A percentile compares a stretch with the other conserved stretches of the same genome.
Evolutionary conservation across 2,888 invertebrate species (phyloP).

Genomic region (Mesorhabditis belari): DNA sequence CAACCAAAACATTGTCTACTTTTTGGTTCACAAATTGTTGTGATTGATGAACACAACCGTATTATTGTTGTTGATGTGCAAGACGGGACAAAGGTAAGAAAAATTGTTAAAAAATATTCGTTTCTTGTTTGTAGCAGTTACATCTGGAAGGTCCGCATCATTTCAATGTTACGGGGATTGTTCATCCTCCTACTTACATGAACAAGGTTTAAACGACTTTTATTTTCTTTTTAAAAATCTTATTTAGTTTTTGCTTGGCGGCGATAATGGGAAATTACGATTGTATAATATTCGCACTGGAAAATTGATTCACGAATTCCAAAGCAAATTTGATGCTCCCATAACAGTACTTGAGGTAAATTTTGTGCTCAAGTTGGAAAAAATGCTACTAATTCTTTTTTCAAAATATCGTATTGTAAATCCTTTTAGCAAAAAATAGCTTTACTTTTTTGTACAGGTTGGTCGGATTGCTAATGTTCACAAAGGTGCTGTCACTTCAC

Average conservation of each 20-base stretch:
- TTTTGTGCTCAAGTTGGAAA: too few species aligned
- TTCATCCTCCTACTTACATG: conserved; percentile 86
- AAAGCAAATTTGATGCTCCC: conserved; percentile 2
- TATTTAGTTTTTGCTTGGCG: conserved; percentile 41
- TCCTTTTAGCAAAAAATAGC: not conserved
- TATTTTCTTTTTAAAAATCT: not conserved
- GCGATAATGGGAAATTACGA: conserved; percentile 33
- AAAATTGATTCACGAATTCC: conserved; percentile 63
- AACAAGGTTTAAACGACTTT: conserved; percentile 68
- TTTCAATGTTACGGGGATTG: conserved; percentile 73
- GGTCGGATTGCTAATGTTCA: conserved; percentile 78
- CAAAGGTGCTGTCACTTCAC: conserved; percentile 67
- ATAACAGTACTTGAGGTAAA: not conserved
- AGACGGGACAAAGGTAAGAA: not conserved
- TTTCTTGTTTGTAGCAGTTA: conserved; percentile 17
- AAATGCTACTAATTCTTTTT: too few species aligned
- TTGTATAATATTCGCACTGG: conserved; percentile 44
- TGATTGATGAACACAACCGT: conserved; percentile 26
- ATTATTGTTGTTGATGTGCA: conserved; percentile 31
- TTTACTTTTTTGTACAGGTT: conserved; percentile 52
- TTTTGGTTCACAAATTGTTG: conserved; percentile 18
- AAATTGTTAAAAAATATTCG: too few species aligned
- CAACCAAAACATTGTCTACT: conserved; percentile 17
- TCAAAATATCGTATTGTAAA: too few species aligned
- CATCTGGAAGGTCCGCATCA: conserved; percentile 26